phyloP scores from a whole-genome alignment of 2,113 vertebrate genomes.

The Oenanthe melanoleuca region DNA sequence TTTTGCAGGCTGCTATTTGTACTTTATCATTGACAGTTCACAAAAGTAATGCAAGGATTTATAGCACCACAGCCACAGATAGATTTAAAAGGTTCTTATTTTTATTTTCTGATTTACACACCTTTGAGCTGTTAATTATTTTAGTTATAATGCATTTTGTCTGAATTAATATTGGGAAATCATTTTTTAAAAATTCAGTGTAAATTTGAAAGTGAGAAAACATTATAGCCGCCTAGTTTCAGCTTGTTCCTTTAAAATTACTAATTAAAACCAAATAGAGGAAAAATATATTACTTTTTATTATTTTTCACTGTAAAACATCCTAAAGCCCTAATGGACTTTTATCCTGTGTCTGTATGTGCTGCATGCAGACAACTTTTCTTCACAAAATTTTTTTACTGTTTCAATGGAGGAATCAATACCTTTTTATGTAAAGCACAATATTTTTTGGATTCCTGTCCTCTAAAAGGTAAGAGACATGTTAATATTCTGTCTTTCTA shows the following conservation, averaged over 20 bases:
- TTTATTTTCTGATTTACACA: background rate
- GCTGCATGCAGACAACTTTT: background rate
- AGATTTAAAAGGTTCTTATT: background rate
- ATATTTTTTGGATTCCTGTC: background rate
- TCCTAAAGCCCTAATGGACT: background rate
- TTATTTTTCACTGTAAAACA: background rate
- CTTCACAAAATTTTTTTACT: background rate
- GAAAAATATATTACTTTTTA: background rate
- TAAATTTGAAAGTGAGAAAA: background rate
- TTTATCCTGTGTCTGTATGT: fast-evolving
- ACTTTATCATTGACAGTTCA: background rate
- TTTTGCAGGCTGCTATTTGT: background rate
- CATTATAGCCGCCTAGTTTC: background rate
- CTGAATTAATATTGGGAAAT: background rate
- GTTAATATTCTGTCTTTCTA: background rate
- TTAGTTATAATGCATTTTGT: background rate
- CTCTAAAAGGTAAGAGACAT: background rate
- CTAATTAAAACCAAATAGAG: background rate
- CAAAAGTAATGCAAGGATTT: background rate
- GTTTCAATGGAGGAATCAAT: background rate
- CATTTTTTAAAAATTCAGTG: background rate
- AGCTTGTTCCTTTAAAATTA: background rate
- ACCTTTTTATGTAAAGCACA: background rate
- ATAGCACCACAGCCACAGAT: background rate
- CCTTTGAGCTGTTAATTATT: background rate